These are phyloP conservation scores for Mongoloraphidia duomilia DNA, from an alignment of 2,888 invertebrate genomes.

Conservation along the genomic window DNA sequence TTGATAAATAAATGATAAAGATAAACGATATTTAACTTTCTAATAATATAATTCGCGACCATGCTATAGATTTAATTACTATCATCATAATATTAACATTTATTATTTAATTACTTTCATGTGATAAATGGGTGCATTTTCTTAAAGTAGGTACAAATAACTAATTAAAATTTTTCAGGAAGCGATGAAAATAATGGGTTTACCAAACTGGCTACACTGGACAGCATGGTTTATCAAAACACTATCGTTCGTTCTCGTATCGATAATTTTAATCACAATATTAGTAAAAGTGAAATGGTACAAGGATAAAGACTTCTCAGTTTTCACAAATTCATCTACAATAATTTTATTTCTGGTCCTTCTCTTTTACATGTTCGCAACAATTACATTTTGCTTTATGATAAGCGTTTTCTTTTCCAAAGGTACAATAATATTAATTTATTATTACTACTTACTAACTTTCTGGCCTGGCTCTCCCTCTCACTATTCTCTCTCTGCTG, in stretches of 20 bases:
- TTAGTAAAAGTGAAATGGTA: constrained; percentile 22
- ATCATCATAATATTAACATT: too few relatives aligned
- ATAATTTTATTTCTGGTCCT: constrained; percentile 55
- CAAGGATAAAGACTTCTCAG: constrained; percentile 32
- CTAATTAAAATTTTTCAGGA: constrained; percentile 41
- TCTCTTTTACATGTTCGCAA: constrained; percentile 50
- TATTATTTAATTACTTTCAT: not conserved
- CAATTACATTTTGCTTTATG: constrained; percentile 66
- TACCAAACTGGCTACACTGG: constrained; percentile 74
- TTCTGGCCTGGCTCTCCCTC: not conserved
- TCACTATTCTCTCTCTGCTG: not conserved
- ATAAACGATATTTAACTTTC: too few relatives aligned
- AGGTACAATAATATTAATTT: constrained; percentile 34
- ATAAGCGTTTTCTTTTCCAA: constrained; percentile 66
- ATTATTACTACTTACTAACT: too few relatives aligned
- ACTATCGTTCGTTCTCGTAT: constrained; percentile 1
- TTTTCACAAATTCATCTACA: constrained; percentile 55
- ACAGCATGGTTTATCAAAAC: constrained; percentile 69
- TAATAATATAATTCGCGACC: too few relatives aligned
- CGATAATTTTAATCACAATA: constrained; percentile 1
- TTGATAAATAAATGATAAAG: too few relatives aligned
- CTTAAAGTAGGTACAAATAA: not conserved
- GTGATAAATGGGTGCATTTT: not conserved
- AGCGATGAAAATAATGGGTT: constrained; percentile 83
- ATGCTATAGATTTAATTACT: too few relatives aligned